These are phyloP conservation scores for Falco punctatus DNA, from an alignment of 2,113 vertebrate species.

Conservation along the genomic window DNA sequence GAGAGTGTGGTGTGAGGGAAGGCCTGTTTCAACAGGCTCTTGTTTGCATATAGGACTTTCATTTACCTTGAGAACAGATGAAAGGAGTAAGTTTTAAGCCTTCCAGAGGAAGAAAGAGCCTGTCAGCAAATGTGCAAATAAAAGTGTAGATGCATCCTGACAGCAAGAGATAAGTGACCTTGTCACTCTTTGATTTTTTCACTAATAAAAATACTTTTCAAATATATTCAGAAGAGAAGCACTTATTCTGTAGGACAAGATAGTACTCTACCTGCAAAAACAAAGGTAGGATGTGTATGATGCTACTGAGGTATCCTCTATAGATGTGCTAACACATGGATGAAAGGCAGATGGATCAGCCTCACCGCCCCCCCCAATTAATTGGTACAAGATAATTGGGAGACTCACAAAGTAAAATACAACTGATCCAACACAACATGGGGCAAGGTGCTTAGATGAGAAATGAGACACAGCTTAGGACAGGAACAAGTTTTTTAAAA, in stretches of 20 bases:
- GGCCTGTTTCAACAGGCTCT: background rate
- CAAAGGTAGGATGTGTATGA: background rate
- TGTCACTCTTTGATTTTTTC: background rate
- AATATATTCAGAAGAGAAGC: background rate
- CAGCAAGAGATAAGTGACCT: slow-evolving; percentile 16
- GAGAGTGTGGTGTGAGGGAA: background rate
- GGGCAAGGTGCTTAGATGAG: background rate
- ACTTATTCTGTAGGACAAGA: background rate
- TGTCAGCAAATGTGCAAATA: slow-evolving; percentile 26
- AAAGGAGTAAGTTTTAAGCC: slow-evolving; percentile 9
- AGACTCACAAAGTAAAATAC: background rate
- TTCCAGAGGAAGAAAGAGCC: background rate
- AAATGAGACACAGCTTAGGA: background rate
- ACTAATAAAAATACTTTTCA: background rate
- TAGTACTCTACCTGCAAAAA: background rate
- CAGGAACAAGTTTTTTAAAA: background rate
- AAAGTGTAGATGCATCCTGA: background rate
- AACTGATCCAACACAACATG: background rate
- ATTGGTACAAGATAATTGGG: background rate
- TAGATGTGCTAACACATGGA: background rate
- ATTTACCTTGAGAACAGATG: slow-evolving; percentile 18
- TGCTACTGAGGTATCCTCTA: background rate
- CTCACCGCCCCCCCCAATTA: accelerated
- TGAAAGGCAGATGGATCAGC: background rate
- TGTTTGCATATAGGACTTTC: background rate